Base-by-base conservation (phyloP, 1,140 invertebrate genomes). In the Ceratosolen solmsi region DNA sequence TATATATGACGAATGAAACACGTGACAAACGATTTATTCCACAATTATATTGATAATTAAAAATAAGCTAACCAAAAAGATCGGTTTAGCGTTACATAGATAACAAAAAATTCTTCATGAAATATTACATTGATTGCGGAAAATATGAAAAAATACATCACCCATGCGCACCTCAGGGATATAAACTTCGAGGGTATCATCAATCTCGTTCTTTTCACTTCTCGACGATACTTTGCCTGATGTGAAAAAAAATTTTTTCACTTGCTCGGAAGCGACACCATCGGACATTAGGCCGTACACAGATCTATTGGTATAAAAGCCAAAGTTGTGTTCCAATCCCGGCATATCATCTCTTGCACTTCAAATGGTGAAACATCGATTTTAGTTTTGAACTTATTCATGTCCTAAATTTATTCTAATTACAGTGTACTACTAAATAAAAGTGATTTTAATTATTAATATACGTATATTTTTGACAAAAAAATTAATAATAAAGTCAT, bases 191-290 rank as follows among this genome's bases (percentile, higher is more conserved):
- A 97, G 89, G 84, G 93, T 93, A 88, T 93, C 91, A 87, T 86
- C 92, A 38, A 92, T 92, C 88, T 93, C 93, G 17, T 85, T 81
- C 2, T 77, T 56, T n/a, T 15, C 27, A 33, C 1, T 73, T 49
- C 41, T 27, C 9, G 36, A 30, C 22, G 54, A 49, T 1, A 70
- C 89, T 86, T 92, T 93, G 86, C 93, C 94, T 41, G 94, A 94
- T 65, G 93, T 94, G 91, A 96, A 96, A 84, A 95, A 93, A 91
- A 96, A 96, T 88, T 95, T 96, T 92, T 96, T 95, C 87, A 96
- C 93, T 92, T 95, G 94, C 89, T 95, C 95, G 83, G 93, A 89
- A 82, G 88, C 91, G 87, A 93, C 92, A 91, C 93, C 94, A 94
- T 95, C 94, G 93, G 94, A 94, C 94, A 95, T 95, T 92, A 91